Base-by-base conservation (phyloP, 37 sponge, comb jelly and placozoan genomes). In the Aplysina aerophoba region DNA sequence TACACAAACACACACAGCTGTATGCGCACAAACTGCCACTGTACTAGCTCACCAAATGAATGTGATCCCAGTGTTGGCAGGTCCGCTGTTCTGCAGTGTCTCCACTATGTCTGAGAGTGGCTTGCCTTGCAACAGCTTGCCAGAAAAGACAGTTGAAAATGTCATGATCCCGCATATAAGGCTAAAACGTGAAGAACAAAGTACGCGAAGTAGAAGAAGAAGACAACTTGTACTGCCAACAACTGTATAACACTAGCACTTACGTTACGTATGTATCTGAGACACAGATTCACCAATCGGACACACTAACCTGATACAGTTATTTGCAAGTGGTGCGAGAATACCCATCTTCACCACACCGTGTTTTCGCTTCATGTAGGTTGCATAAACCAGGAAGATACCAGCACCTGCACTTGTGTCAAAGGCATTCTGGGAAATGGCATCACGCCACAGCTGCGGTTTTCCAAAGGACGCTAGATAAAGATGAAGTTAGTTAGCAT, bases 351-450 rank as follows among this genome's bases (percentile, higher is more conserved):
- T 87, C 24, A 95, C 96, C 2, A 90, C 93, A 12, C 96, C 96
- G 31, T 92, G 88, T 22, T 20, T 62, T 17, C 93, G 65, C 67
- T 37, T 87, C 96, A 95, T 95, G 86, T 87, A 95, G 5, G 89
- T 88, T 41, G 96, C 91, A 81, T 90, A 95, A 12, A 91, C 87
- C 53, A 95, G 59, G 67, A 95, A 90, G 6, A 73, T 30, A 5
- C 91, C 96, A n/a, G 84, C 24, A 20, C 87, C 96, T 27, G 93
- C 93, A 60, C 95, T 90, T 61, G 96, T 95, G 81, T 95, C 96
- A 93, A 93, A 95, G 25, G 93, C 96, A 88, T 95, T 95, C 80
- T 95, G 96, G 36, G 96, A 81, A 40, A 92, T 80, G 25, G 96
- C 96, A 88, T 95, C 96, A 50, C 86, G 44, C 96, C 96, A 95